Conservation (phyloP, 2,797 vertebrate species). For the Gallirallus australis region DNA sequence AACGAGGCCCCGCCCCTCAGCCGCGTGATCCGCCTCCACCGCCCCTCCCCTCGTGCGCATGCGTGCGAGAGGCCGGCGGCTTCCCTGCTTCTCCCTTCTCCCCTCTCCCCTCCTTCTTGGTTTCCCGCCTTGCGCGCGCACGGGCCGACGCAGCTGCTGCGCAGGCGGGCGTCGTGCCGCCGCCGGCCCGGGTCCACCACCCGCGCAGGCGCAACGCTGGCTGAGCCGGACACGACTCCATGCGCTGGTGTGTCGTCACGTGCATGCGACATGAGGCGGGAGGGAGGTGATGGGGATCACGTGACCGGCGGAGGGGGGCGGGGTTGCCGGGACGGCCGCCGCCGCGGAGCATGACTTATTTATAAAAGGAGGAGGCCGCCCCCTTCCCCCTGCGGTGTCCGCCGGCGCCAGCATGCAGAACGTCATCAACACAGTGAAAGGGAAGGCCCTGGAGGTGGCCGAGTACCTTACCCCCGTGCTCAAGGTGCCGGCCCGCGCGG, state of each 20-base stretch:
- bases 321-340: neutral
- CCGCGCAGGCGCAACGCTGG: neutral
- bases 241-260: neutral
- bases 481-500: conserved; percentile 81
- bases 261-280: conserved; percentile 46
- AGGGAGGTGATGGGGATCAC: neutral
- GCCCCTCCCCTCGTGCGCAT: neutral
- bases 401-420: conserved; percentile 86
- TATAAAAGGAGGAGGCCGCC: too few species aligned
- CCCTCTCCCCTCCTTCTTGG: fast-evolving
- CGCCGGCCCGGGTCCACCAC: too few species aligned
- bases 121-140: neutral
- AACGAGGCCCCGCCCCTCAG: neutral
- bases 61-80: fast-evolving
- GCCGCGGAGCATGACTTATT: neutral
- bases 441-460: conserved; percentile 92
- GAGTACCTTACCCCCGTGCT: conserved; percentile 93
- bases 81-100: too few species aligned
- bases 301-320: neutral
- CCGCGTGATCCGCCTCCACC: too few species aligned
- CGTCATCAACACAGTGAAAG: conserved; percentile 94
- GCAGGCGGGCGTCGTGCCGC: neutral
- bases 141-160: neutral
- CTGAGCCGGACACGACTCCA: neutral
- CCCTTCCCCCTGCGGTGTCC: too few species aligned